Evolutionary conservation across 1,140 invertebrate genomes (phyloP).

Genomic region (Meloidogyne chitwoodi): DNA sequence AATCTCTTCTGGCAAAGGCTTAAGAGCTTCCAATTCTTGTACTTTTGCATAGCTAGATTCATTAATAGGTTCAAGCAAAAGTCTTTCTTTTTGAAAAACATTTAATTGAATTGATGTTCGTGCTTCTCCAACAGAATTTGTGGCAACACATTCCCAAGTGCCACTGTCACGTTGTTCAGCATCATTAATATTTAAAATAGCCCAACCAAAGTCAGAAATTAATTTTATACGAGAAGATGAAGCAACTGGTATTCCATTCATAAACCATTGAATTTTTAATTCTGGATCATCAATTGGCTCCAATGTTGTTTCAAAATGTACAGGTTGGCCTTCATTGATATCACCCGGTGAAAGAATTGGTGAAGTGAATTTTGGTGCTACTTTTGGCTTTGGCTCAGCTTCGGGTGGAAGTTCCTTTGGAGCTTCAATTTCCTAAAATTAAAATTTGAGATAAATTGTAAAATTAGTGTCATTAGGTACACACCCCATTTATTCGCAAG

Average conservation of each 20-base stretch:
- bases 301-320: conserved; percentile 89
- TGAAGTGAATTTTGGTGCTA: conserved; percentile 49
- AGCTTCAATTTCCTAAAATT: conserved; percentile 45
- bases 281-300: conserved; percentile 91
- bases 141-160: conserved; percentile 55
- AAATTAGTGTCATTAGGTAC: no score
- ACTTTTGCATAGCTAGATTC: conserved; percentile 93
- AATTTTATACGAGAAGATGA: conserved; percentile 66
- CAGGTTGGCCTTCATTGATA: conserved; percentile 87
- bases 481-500: no score
- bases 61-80: conserved; percentile 86
- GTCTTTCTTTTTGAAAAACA: conserved; percentile 72
- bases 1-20: conserved; percentile 37
- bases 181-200: conserved; percentile 77
- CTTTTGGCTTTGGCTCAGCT: conserved; percentile 47
- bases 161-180: conserved; percentile 60
- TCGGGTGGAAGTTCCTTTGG: conserved; percentile 40
- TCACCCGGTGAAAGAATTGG: conserved; percentile 61
- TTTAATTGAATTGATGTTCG: conserved; percentile 40
- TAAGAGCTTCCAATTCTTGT: conserved; percentile 75
- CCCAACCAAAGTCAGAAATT: conserved; percentile 79
- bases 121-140: conserved; percentile 54
- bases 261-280: conserved; percentile 88
- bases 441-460: no score
- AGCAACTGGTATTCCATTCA: conserved; percentile 63